Evolutionary conservation across 2,113 vertebrate species (phyloP), one percentile per base, ranked within the genome.

Genomic region (Jacana jacana): DNA sequence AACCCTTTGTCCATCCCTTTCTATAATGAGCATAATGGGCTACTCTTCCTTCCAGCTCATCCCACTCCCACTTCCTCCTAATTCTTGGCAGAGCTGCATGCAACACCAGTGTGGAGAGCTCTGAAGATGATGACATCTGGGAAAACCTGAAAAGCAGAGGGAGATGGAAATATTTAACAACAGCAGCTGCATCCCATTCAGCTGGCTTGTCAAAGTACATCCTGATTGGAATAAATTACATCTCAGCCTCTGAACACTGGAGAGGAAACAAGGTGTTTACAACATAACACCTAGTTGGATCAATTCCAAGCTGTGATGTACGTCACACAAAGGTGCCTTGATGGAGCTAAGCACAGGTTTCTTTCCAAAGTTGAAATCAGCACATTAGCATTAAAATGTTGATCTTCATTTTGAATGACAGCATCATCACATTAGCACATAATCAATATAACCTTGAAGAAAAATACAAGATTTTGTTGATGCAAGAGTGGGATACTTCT

Each of bases 111-210:
- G 37, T 27, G 61, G 88, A 93, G 76, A 58, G 58, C 37, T 66
- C 63, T 88, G 89, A 95, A 87, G 89, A 86, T 90, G 65, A 81
- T 88, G 84, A 86, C 94, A 96, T 97, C 95, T 96, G 96, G 88
- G 81, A 94, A 89, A 97, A 95, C 90, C 93, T 97, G 76, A 96
- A 96, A 94, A 94, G 81, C 52, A 81, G 52, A 83, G 80, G 57
- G 88, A 81, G 64, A 19, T 83, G 57, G 66, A 68, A 71, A 88
- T 81, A 87, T 91, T 85, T 91, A 86, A 76, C 65, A 90, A 88
- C 77, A 60, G 63, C 87, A 81, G 85, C 63, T 89, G 91, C 77
- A 76, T 72, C 78, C 83, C 77, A 91, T 93, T 96, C 84, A 82
- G 79, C 55, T 75, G 30, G 28, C 81, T 81, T 95, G 86, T 89